phyloP scores from a whole-genome alignment of 2,888 invertebrate species.

The Pomacea canaliculata region DNA sequence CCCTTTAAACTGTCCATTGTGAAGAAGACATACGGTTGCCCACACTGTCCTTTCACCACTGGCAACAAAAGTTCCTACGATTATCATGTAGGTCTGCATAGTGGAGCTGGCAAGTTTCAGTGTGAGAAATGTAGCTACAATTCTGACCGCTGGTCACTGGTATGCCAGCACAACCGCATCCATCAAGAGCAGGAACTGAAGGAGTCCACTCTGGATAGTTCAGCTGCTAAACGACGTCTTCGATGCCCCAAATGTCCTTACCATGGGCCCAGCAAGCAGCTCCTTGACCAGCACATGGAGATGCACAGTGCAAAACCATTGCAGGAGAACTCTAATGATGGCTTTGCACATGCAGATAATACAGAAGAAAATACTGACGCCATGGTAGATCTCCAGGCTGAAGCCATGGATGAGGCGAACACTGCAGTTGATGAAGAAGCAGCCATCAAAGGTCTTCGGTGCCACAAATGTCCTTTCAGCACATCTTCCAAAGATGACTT shows the following conservation, averaged over 20 bases:
- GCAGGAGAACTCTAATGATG: background rate
- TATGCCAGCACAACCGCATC: slow-evolving; percentile 57
- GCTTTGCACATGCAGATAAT: slow-evolving; percentile 20
- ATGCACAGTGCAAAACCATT: slow-evolving; percentile 29
- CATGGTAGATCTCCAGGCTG: background rate
- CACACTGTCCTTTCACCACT: slow-evolving; percentile 43
- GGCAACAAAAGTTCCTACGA: slow-evolving; percentile 40
- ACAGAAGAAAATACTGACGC: slow-evolving; percentile 39
- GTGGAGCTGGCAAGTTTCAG: slow-evolving; percentile 30
- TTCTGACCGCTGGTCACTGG: slow-evolving; percentile 50
- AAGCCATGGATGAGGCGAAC: slow-evolving; percentile 12
- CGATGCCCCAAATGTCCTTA: slow-evolving; percentile 57
- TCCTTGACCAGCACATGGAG: slow-evolving; percentile 48
- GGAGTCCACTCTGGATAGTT: slow-evolving; percentile 5
- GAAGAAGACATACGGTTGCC: slow-evolving; percentile 40
- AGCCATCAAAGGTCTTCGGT: slow-evolving; percentile 4
- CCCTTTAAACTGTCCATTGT: slow-evolving; percentile 36
- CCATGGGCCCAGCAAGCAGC: slow-evolving; percentile 44
- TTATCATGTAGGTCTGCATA: slow-evolving; percentile 37
- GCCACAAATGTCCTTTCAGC: slow-evolving; percentile 52
- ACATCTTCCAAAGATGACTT: slow-evolving; percentile 50
- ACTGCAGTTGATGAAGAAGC: slow-evolving; percentile 26
- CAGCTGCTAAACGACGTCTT: slow-evolving; percentile 36
- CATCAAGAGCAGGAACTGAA: slow-evolving; percentile 32
- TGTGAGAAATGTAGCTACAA: slow-evolving; percentile 60